phyloP scores from a whole-genome alignment of 2,888 invertebrate species.

The Pollenia labialis region DNA sequence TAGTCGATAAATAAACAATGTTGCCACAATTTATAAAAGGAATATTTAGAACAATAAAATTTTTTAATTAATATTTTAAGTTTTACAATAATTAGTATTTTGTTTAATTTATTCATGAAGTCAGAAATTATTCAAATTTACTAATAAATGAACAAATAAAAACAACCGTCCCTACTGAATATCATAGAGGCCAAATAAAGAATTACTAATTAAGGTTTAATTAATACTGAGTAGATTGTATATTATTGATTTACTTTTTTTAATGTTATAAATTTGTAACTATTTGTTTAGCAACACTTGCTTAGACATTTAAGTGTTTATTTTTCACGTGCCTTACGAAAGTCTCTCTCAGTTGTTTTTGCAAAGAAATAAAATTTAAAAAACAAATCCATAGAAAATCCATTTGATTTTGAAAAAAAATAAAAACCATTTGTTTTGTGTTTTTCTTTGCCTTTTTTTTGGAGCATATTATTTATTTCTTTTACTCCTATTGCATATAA shows the following conservation, averaged over 20 bases:
- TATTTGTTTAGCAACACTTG: constrained; percentile 30
- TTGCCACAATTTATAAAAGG: too few relatives aligned
- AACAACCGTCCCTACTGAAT: not conserved
- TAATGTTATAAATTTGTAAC: not conserved
- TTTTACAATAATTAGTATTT: constrained; percentile 10
- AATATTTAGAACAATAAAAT: not conserved
- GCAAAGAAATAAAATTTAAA: not conserved
- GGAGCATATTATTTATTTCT: constrained; percentile 58
- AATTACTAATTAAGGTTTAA: constrained; percentile 10
- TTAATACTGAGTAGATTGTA: constrained; percentile 14
- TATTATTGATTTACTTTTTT: constrained; percentile 30
- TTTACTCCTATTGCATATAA: constrained; percentile 68
- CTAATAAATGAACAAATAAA: too few relatives aligned
- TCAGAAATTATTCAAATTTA: not conserved
- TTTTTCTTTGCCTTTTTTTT: constrained; percentile 56
- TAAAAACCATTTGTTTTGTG: constrained; percentile 7
- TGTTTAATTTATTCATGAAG: constrained; percentile 17
- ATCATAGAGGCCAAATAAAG: not conserved
- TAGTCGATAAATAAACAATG: too few relatives aligned
- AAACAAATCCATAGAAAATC: constrained; percentile 10
- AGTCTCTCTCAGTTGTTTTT: constrained; percentile 54
- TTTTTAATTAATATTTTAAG: not conserved
- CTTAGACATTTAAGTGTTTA: constrained; percentile 19
- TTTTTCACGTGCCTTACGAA: constrained; percentile 36
- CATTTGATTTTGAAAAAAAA: constrained; percentile 40